phyloP scores from a whole-genome alignment of 2,797 vertebrate species.

The Channa striata region DNA sequence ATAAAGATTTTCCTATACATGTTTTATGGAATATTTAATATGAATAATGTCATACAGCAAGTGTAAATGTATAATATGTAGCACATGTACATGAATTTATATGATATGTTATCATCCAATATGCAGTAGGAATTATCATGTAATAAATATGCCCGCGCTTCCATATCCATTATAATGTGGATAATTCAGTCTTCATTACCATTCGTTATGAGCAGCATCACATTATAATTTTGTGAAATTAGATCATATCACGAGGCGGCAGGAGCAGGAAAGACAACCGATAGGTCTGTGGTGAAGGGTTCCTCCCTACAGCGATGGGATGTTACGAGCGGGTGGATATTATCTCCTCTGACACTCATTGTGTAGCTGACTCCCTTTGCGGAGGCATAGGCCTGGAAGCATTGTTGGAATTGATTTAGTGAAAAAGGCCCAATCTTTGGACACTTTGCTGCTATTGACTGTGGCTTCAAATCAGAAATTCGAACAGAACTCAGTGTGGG shows the following conservation, averaged over 20 bases:
- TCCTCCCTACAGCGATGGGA: conserved; percentile 45
- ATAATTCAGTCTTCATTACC: conserved; percentile 67
- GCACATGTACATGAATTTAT: conserved; percentile 7
- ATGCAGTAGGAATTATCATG: conserved; percentile 29
- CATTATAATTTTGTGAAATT: conserved; percentile 64
- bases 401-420: conserved; percentile 79
- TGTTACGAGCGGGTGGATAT: conserved; percentile 64
- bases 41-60: conserved; percentile 6
- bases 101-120: conserved; percentile 37
- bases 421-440: conserved; percentile 75
- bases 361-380: conserved; percentile 59
- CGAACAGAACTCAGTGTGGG: conserved; percentile 76
- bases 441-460: conserved; percentile 79
- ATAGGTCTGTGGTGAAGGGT: conserved; percentile 52
- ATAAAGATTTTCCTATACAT: too few relatives aligned
- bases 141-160: conserved; percentile 29
- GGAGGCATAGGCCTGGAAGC: conserved; percentile 59
- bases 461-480: conserved; percentile 77
- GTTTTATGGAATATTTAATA: neutral
- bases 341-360: conserved; percentile 66
- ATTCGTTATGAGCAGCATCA: conserved; percentile 52
- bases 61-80: conserved; percentile 12
- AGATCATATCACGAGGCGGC: conserved; percentile 61
- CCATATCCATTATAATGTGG: conserved; percentile 40
- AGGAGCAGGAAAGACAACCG: conserved; percentile 37